Evolutionary conservation across 1,140 invertebrate genomes (phyloP).

Genomic region (Aphidius gifuensis): DNA sequence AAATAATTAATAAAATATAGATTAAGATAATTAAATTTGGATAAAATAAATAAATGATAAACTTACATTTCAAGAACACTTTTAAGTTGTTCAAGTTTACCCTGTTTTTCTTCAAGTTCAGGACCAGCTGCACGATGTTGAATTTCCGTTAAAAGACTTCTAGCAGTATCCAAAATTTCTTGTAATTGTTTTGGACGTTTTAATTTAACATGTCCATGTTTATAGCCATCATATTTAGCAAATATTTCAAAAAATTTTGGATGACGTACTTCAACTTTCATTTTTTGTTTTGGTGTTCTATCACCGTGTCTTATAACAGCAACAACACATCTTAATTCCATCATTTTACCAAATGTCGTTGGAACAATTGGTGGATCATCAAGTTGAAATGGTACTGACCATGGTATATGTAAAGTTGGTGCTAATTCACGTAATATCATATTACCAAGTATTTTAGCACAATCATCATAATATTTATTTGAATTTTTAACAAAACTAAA

Average conservation of each 20-base stretch:
- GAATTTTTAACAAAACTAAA: slow-evolving; percentile 99
- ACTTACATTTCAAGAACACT: slow-evolving; percentile 97
- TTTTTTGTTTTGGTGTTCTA: slow-evolving; percentile 99
- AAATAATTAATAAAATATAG: slow-evolving; percentile 15
- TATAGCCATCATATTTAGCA: slow-evolving; percentile 94
- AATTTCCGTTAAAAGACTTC: slow-evolving; percentile 83
- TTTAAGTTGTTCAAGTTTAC: slow-evolving; percentile 96
- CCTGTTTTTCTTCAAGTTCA: slow-evolving; percentile 95
- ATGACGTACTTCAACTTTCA: slow-evolving; percentile 99
- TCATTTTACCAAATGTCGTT: slow-evolving; percentile 99
- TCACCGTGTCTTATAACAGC: slow-evolving; percentile 99
- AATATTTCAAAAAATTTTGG: slow-evolving; percentile 99
- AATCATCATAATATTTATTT: slow-evolving; percentile 99
- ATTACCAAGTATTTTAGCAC: slow-evolving; percentile 94
- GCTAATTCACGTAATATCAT: slow-evolving; percentile 91
- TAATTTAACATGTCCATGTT: slow-evolving; percentile 93
- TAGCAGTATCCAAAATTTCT: slow-evolving; percentile 93
- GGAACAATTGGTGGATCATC: slow-evolving; percentile 99
- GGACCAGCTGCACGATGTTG: slow-evolving; percentile 79
- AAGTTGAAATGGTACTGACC: slow-evolving; percentile 93
- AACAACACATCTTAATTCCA: slow-evolving; percentile 97
- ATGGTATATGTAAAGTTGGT: slow-evolving; percentile 93
- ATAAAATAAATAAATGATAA: not conserved
- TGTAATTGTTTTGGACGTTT: slow-evolving; percentile 97
- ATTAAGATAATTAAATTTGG: not conserved